Evolutionary conservation across 1,140 invertebrate genomes (phyloP), one percentile per base, ranked within the genome.

Genomic region (Drosophila nasuta): DNA sequence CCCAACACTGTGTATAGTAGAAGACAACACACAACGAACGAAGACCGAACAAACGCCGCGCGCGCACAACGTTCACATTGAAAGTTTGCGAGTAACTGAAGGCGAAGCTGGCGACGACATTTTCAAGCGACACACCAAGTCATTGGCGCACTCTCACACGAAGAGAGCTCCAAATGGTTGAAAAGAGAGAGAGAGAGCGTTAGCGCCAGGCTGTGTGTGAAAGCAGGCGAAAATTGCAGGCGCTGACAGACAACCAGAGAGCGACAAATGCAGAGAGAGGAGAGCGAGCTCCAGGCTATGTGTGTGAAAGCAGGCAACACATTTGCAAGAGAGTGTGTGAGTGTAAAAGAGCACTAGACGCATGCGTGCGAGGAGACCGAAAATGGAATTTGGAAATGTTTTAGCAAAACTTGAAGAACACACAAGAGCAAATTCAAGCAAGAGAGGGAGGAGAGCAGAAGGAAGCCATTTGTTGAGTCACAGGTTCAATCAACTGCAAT

Each of bases 401-500:
- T 59, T 15, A 46, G 25, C 45, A 60, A 60, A 49, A 52, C 51
- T 13, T 43, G 25, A 33, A 33, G 30, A 25, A 28, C 2, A 11
- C 5, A 11, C 5, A 45, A 59, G 56, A 43, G 45, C 6, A 35
- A 57, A n/a, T 45, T 51, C 30, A 25, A 62, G 45, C 11, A 8
- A 41, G 3, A 20, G 30, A 43, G 43, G 15, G 57, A 45, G 8
- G 45, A 48, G 25, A 17, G 58, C 6, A 17, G 7, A 35, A 69
- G 69, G 69, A 72, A 72, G 52, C 52, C 43, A 71, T 71, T 28
- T 43, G 28, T 63, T 72, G 67, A 63, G 43, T 69, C 65, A 65
- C 72, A 41, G 38, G 82, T 86, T 86, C 76, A 86, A 82, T 86
- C 83, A 86, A 88, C 82, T 86, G 66, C 72, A 79, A 86, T 87